phyloP scores from a whole-genome alignment of 2,113 vertebrate genomes.

The Stomatorhinus ivindoensis region DNA sequence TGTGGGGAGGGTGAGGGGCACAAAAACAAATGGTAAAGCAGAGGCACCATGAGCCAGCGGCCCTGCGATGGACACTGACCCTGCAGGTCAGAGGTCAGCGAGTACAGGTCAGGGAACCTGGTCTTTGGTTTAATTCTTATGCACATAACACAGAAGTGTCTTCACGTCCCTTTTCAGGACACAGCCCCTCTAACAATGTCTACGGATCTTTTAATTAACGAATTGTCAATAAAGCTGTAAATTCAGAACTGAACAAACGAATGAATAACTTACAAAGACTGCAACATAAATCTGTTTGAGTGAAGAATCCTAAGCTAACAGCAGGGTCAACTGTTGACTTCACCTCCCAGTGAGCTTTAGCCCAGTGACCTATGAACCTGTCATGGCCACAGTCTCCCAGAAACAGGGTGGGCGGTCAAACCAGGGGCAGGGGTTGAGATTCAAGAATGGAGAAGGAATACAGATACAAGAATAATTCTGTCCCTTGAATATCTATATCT shows the following conservation, averaged over 20 bases:
- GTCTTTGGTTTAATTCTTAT: neutral
- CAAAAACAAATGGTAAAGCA: neutral
- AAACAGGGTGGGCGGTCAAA: neutral
- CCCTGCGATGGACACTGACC: neutral
- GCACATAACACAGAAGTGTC: neutral
- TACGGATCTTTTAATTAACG: neutral
- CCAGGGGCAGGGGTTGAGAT: neutral
- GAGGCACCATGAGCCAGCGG: neutral
- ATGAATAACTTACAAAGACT: neutral
- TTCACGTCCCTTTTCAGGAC: neutral
- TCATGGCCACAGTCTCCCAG: neutral
- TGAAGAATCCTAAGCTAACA: neutral
- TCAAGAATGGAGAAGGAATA: neutral
- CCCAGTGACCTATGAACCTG: neutral
- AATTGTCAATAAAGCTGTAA: neutral
- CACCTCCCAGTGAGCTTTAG: neutral
- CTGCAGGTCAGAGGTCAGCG: neutral
- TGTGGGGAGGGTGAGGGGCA: neutral
- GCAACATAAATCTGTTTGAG: neutral
- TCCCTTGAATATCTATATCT: neutral
- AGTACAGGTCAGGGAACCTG: neutral
- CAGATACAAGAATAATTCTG: neutral
- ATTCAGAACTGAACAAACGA: neutral
- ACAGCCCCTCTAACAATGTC: neutral
- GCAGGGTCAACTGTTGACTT: neutral